Conservation (phyloP, 2,797 vertebrate species). For the Anomalospiza imberbis region DNA sequence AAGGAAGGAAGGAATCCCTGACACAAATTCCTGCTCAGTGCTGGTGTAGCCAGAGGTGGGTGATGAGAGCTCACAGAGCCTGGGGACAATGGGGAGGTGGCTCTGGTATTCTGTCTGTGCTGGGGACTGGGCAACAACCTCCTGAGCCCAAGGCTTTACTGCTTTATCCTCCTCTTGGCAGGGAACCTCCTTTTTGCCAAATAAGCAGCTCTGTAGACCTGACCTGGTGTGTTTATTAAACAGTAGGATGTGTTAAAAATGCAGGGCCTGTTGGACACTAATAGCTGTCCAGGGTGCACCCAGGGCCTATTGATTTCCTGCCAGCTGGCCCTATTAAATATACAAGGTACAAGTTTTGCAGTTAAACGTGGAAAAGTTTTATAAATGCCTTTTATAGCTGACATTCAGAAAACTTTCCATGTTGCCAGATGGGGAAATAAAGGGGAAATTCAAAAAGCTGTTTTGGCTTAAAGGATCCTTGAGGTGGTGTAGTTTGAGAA, state of each 20-base stretch:
- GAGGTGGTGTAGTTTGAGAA: not conserved
- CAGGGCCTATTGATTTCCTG: constrained; percentile 39
- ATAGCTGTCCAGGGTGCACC: not conserved
- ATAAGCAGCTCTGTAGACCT: not conserved
- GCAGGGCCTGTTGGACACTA: not conserved
- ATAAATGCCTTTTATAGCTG: constrained; percentile 26
- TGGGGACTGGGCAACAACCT: not conserved
- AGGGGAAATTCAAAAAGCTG: not conserved
- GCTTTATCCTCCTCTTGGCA: not conserved
- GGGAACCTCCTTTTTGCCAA: not conserved
- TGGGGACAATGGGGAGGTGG: not conserved
- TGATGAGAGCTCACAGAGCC: not conserved
- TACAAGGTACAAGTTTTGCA: constrained; percentile 18
- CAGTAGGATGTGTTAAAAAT: not conserved
- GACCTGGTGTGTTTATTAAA: not conserved
- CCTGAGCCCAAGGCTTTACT: not conserved
- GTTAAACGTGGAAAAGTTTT: constrained; percentile 29
- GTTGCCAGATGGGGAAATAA: not conserved
- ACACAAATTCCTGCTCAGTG: not conserved
- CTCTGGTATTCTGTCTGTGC: not conserved
- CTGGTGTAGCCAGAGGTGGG: too few relatives aligned
- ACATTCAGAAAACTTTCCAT: not conserved
- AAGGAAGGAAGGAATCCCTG: not conserved
- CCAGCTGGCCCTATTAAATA: constrained; percentile 28
- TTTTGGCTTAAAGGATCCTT: not conserved